Evolutionary conservation across 1,140 invertebrate species (phyloP), one percentile per base, ranked within the genome.

Genomic region (Caerostris extrusa): DNA sequence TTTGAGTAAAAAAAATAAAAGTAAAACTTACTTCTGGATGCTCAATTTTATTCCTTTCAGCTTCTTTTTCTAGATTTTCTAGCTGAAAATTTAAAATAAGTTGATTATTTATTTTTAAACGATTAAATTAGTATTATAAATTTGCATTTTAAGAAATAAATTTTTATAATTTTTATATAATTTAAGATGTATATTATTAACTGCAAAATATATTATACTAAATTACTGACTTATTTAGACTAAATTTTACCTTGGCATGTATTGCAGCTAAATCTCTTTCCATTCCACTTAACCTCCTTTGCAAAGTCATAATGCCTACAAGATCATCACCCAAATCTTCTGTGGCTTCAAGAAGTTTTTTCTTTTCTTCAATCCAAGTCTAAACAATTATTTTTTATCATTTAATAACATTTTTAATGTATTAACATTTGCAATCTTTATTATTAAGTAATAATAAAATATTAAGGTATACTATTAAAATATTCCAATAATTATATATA

Each of bases 311-410:
- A 67, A 98, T 97, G 91, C 98, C 98, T 82, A 98, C 98, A 87
- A 99, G 96, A 96, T 99, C 98, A 98, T 99, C 99, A 96, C 99
- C 98, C 94, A 99, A 96, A 95, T 99, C 98, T 95, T 97, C 97
- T 4, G 99, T 99, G 93, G 98, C 98, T 95, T 99, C 98, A 14
- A 99, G 97, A 95, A 99, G 98, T 95, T 99, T 97, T 95, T 99
- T 99, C 97, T 99, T 99, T 95, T 99, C 99, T 96, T 99, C 98
- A 96, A 99, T 99, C 99, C 99, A 99, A 0, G 98, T 98, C 94
- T 94, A 69, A 3, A 50, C 7, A 71, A 71, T 34, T 34, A 34
- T 34, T 34, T 34, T 34, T 34, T 34, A 34, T 34, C 34, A 34
- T 34, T 34, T 34, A 34, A 34, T 2, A 34, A 1, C 34, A 34